A percentile compares a stretch with the other conserved stretches of the same genome.
phyloP scores from a whole-genome alignment of 1,140 invertebrate species.

The Asbolus verrucosus region DNA sequence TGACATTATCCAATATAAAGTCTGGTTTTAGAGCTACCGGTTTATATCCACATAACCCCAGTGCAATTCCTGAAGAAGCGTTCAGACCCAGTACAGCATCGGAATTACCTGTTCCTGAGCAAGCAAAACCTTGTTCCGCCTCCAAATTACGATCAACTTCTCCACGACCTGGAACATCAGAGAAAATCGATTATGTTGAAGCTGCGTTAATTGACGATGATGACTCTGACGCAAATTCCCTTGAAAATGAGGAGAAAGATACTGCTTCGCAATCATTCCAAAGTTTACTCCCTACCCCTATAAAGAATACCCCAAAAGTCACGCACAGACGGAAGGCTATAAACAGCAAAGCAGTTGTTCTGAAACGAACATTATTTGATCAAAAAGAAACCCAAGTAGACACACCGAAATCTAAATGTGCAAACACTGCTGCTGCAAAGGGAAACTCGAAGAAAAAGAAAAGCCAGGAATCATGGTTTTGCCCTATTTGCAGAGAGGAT shows the following conservation, averaged over 20 bases:
- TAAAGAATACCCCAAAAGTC: too few species aligned
- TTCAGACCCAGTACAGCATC: slow-evolving; percentile 53
- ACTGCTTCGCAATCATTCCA: too few species aligned
- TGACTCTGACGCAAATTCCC: too few species aligned
- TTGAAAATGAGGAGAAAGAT: too few species aligned
- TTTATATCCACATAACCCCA: slow-evolving; percentile 56
- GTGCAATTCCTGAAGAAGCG: slow-evolving; percentile 58
- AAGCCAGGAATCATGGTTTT: slow-evolving; percentile 6
- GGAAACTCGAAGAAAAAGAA: neutral
- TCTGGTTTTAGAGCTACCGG: slow-evolving; percentile 60
- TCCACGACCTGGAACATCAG: too few species aligned
- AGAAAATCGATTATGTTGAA: too few species aligned
- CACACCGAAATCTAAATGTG: neutral
- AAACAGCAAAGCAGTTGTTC: too few species aligned
- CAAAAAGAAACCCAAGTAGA: neutral
- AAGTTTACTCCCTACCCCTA: too few species aligned
- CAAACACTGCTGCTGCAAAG: too few species aligned
- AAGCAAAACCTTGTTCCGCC: neutral
- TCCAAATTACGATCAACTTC: neutral
- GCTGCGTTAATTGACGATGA: too few species aligned
- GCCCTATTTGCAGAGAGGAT: neutral
- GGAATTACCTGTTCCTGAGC: neutral
- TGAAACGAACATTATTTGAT: too few species aligned
- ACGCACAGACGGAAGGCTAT: too few species aligned
- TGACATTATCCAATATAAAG: slow-evolving; percentile 55